Base-by-base conservation (phyloP, 30 jellyfish, hydroid and myxozoan genomes). In the Hydractinia symbiolongicarpus region DNA sequence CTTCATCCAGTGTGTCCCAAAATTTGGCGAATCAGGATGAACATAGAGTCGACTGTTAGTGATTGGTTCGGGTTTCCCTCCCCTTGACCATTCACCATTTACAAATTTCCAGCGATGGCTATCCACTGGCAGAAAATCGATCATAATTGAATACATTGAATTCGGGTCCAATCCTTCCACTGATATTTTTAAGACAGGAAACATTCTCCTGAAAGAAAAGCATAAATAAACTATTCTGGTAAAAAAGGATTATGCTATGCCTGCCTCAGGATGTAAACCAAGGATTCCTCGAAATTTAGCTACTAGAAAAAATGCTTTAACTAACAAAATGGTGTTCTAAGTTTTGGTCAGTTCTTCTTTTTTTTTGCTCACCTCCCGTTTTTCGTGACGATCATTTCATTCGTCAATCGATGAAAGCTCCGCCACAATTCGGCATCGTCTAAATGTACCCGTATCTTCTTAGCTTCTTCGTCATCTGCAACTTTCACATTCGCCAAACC, bases 321-420 rank as follows among this genome's bases (percentile, higher is more conserved):
- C 44, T 30, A 30, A 30, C 44, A 30, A 58, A 58, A 58, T 17
- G 15, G 1, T 58, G 1, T 11, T 58, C 69, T 11, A 58, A 13
- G 15, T 58, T 58, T 58, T 58, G 16, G 16, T 11, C 69, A 58
- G 3, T 58, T 17, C 19, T 11, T 58, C 17, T 17, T 13, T 1
- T 13, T 58, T 58, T 30, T 30, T 30, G 1, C 44, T 62, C 73
- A 91, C 98, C 98, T 83, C 80, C 99, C 99, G 61, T 87, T 87
- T 76, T 88, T 93, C 44, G 99, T 93, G 82, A 93, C 99, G 44
- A 93, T 93, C 99, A 93, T 93, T 85, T 93, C 99, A 77, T 93
- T 93, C 4, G 96, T 88, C 13, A 87, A 90, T 44, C 77, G 95
- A 60, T 93, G 96, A 56, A 93, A 93, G 67, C 92, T 88, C 67